A percentile compares a stretch with the other conserved stretches of the same genome.
phyloP scores from a whole-genome alignment of 2,888 invertebrate genomes.

The Paralinhomoeus sp. region DNA sequence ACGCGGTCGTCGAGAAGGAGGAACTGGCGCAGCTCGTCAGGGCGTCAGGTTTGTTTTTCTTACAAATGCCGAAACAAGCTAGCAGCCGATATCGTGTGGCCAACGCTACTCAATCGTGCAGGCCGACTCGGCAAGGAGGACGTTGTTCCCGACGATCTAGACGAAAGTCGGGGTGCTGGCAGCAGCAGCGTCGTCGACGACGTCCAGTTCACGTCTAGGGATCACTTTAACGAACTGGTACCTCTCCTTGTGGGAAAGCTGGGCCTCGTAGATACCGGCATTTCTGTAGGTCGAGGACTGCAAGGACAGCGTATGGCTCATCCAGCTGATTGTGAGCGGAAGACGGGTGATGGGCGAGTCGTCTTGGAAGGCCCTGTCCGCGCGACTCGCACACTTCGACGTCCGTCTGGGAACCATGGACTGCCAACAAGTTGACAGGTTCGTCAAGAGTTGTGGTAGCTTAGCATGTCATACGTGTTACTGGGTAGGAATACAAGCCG shows the following conservation, averaged over 20 bases:
- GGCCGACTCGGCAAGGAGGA: no score
- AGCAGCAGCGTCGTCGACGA: not conserved
- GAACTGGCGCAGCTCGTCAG: slow-evolving; percentile 27
- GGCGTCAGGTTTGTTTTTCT: slow-evolving; percentile 25
- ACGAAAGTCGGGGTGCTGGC: no score
- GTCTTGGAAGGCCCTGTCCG: slow-evolving; percentile 29
- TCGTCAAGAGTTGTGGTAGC: slow-evolving; percentile 26
- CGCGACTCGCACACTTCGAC: slow-evolving; percentile 30
- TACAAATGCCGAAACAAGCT: no score
- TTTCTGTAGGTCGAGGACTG: slow-evolving; percentile 34
- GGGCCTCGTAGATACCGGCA: slow-evolving; percentile 28
- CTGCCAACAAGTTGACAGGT: no score
- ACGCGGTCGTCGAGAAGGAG: slow-evolving; percentile 27
- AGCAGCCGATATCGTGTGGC: no score
- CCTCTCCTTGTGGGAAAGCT: not conserved
- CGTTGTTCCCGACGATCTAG: no score
- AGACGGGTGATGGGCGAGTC: slow-evolving; percentile 21
- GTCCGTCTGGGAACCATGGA: slow-evolving; percentile 32
- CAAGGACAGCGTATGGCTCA: slow-evolving; percentile 35
- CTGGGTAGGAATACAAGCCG: no score
- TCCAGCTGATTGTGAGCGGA: slow-evolving; percentile 28
- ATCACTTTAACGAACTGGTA: slow-evolving; percentile 1
- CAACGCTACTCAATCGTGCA: no score
- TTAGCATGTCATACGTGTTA: not conserved
- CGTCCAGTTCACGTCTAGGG: not conserved